Evolutionary conservation across 2,797 vertebrate species (phyloP), one percentile per base, ranked within the genome.

Genomic region (Acanthurus leucopareius): DNA sequence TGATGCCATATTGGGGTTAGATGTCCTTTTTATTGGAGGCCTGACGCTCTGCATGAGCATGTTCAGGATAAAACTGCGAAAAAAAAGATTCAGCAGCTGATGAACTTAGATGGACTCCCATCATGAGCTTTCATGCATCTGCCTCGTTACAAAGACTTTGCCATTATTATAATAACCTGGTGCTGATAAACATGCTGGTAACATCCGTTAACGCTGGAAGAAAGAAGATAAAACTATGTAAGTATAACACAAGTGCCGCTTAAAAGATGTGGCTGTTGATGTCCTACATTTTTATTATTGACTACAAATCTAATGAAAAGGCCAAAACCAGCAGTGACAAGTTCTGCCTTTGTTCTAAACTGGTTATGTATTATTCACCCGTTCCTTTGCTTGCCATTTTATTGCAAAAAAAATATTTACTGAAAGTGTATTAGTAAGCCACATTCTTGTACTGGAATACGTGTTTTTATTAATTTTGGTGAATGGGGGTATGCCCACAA

Each of bases 1-100:
- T 92, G 9, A 87, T 79, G 0, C 93, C 91, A 3, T 73, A 80
- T 63, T 92, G 83, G 85, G 80, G 74, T 69, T 88, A 84, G 63
- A 73, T 4, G 49, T 17, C 4, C 1, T 20, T 66, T 78, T 59
- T 2, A 8, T n/a, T 3, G 10, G 8, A 70, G 15, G 17, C 57
- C 42, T 44, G 47, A 72, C 7, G 48, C 62, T 59, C 32, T 35
- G 32, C 32, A 32, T 72, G 57, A 57, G 48, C 32, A 47, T n/a
- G 14, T 35, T 70, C n/a, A 17, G 20, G 42, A 10, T 10, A 17
- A 68, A 66, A 66, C 65, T 59, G 59, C 13, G n/a, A n/a, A 42
- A 22, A 47, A 38, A 3, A 53, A 42, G 11, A 44, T 45, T 59
- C 25, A 69, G 35, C 57, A 20, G 14, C 22, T 52, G 6, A 56